Percentiles rank a stretch among this genome's conserved stretches.
These are phyloP conservation scores for Panagrolaimus sp. DNA, from an alignment of 1,140 invertebrate species.

Conservation along the genomic window DNA sequence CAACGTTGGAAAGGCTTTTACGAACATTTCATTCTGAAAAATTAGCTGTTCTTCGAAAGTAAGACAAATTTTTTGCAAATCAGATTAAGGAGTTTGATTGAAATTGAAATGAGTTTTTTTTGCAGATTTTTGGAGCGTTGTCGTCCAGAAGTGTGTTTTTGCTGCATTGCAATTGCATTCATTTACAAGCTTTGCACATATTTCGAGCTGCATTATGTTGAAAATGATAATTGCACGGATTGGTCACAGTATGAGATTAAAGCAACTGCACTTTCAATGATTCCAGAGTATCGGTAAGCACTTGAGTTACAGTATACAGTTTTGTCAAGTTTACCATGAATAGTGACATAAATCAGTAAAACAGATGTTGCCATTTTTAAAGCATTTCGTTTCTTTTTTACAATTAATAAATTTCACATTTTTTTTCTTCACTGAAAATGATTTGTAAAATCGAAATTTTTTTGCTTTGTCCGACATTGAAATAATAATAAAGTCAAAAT, in stretches of 20 bases:
- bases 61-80: constrained; percentile 14
- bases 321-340: no score
- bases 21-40: constrained; percentile 44
- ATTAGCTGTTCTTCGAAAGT: constrained; percentile 40
- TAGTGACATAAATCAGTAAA: no score
- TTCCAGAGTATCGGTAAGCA: no score
- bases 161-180: constrained; percentile 37
- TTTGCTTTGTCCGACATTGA: no score
- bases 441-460: no score
- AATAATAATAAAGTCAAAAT: no score
- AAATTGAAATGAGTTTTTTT: constrained; percentile 20
- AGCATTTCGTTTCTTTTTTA: no score
- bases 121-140: constrained; percentile 49
- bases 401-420: no score
- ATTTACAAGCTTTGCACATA: constrained; percentile 53
- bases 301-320: no score
- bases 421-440: no score
- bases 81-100: neutral
- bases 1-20: constrained; percentile 51
- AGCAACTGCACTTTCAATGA: constrained; percentile 17
- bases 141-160: constrained; percentile 37
- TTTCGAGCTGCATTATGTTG: constrained; percentile 47
- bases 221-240: constrained; percentile 43
- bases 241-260: constrained; percentile 39
- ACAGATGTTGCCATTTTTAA: no score